These are phyloP conservation scores for Clitarchus hookeri DNA, from an alignment of 2,888 invertebrate genomes.

Conservation along the genomic window DNA sequence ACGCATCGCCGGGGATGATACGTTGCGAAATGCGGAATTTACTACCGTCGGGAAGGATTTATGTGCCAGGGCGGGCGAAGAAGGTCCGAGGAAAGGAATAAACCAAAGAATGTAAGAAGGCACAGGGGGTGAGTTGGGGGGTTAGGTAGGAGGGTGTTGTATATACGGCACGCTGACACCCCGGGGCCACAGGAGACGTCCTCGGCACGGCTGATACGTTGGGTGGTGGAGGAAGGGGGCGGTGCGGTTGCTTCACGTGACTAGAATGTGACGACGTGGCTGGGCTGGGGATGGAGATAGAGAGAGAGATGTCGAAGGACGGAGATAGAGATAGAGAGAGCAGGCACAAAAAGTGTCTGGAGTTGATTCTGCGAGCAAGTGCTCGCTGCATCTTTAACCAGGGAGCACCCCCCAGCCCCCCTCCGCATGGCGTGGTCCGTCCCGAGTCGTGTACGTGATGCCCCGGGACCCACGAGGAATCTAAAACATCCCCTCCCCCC, in stretches of 20 bases:
- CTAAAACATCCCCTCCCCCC: neutral
- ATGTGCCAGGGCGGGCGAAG: neutral
- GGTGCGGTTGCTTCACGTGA: neutral
- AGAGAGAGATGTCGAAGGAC: neutral
- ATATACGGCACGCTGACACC: slow-evolving; percentile 14
- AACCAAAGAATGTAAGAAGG: neutral
- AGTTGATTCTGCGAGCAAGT: slow-evolving; percentile 14
- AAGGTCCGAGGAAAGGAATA: neutral
- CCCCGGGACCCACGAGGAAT: slow-evolving; percentile 14
- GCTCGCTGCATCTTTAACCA: slow-evolving; percentile 9
- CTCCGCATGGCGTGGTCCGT: neutral
- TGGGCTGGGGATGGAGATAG: neutral
- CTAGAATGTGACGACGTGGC: slow-evolving; percentile 8
- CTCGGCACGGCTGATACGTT: neutral
- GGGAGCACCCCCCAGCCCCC: neutral
- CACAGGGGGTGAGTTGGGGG: too few species aligned
- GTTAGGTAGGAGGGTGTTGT: neutral
- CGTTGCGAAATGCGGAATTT: neutral
- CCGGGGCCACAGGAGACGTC: neutral
- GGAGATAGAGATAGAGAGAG: neutral
- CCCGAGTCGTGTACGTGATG: neutral
- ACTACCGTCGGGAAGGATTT: slow-evolving; percentile 11
- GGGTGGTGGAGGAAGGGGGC: neutral
- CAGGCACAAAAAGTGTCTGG: neutral
- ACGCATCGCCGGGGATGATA: neutral